Evolutionary conservation across 1,140 invertebrate species (phyloP), one percentile per base, ranked within the genome.

Genomic region (Drosophila pallidifrons): DNA sequence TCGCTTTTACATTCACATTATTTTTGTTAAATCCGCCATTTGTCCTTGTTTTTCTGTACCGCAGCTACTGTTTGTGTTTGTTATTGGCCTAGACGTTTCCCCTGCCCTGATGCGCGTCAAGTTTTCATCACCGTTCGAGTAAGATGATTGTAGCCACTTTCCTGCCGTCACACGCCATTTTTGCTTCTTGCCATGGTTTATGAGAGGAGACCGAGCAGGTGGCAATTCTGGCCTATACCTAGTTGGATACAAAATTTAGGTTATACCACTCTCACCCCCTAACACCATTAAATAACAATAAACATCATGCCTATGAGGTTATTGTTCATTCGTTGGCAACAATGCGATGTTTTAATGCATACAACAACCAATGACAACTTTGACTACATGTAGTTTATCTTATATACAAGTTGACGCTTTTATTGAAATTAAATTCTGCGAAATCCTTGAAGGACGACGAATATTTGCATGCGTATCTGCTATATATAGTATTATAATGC

Each of bases 1-100:
- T 43, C 52, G 68, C 69, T 68, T 69, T 81, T 75, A 82, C 80
- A 75, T 79, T 82, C 72, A 83, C 80, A 82, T 83, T 83, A 59
- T 72, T 68, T 72, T 69, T 80, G 77, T 67, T 80, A 77, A 83
- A 80, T 83, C 68, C 63, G 72, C 81, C 83, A 77, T 85, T 85
- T 85, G 81, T 83, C 68, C 81, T 83, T 80, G 77, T 68, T 83
- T 83, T 73, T 83, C 65, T 83, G 49, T 68, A 66, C 71, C 66
- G 71, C 75, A 82, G 80, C 80, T 83, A 63, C 77, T 75, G 41
- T 72, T 71, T 32, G 60, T 75, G 41, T 77, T 71, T 32, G 60
- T 58, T 70, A 57, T 69, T 63, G 45, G 70, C 32, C 63, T 52
- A 57, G 64, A 57, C 49, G 55, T 45, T 65, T 65, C 51, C 55